These are phyloP conservation scores for Thymelicus acteon DNA, from an alignment of 2,888 invertebrate genomes.

Conservation along the genomic window DNA sequence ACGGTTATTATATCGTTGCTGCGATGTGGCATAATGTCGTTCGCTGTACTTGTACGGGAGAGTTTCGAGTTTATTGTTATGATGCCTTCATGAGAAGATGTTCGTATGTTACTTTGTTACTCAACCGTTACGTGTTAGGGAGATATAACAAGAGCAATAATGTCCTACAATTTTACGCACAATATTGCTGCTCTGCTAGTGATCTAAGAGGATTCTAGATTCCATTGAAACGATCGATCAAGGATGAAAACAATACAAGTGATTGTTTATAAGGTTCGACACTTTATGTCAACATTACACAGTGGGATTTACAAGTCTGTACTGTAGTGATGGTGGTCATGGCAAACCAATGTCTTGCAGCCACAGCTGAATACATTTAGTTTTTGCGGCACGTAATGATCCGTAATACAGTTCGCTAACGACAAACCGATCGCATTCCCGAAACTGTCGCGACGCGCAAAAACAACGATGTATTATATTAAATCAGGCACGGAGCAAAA, in stretches of 20 bases:
- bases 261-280: no score
- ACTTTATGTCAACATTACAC: no score
- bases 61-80: conserved; percentile 4
- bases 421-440: neutral
- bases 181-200: no score
- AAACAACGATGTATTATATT: neutral
- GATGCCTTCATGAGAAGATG: neutral
- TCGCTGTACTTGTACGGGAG: neutral
- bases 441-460: conserved; percentile 2
- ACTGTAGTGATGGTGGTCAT: no score
- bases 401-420: conserved; percentile 5
- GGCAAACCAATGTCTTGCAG: no score
- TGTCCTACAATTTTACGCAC: no score
- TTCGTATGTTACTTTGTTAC: neutral
- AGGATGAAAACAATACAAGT: no score
- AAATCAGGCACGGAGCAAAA: conserved; percentile 5
- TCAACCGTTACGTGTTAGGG: no score
- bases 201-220: no score
- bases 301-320: no score
- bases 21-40: conserved; percentile 22
- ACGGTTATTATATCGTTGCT: conserved; percentile 36
- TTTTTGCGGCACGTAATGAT: neutral
- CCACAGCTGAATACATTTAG: neutral
- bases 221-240: no score
- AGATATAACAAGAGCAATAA: no score